Conservation (phyloP, 1,140 invertebrate species). For the Laupala kohalensis region DNA sequence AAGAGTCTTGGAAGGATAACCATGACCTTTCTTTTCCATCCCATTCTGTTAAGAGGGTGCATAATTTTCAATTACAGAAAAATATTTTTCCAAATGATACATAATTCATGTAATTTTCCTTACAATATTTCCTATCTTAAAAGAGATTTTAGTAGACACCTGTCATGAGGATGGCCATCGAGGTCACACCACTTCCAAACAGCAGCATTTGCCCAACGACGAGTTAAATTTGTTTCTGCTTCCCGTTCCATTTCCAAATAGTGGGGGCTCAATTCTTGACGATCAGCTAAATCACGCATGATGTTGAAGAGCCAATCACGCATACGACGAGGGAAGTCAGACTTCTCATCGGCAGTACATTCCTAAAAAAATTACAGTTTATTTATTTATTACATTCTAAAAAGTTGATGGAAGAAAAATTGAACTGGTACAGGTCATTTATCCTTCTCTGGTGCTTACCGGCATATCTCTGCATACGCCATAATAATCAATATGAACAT, state of each 20-base stretch:
- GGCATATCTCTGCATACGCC: constrained; percentile 67
- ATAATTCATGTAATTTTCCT: too few relatives aligned
- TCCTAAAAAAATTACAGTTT: constrained; percentile 34
- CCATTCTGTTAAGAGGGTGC: too few relatives aligned
- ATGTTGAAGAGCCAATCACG: constrained; percentile 94
- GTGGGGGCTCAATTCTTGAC: constrained; percentile 70
- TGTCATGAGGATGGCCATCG: constrained; percentile 75
- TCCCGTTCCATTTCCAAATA: constrained; percentile 77
- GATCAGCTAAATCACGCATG: constrained; percentile 84
- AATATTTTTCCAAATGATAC: too few relatives aligned
- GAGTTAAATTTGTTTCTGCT: constrained; percentile 69
- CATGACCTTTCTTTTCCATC: too few relatives aligned
- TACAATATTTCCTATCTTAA: too few relatives aligned
- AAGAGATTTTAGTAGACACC: too few relatives aligned
- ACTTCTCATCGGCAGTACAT: constrained; percentile 71
- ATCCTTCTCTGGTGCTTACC: constrained; percentile 36
- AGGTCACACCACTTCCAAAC: constrained; percentile 96
- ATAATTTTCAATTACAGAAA: too few relatives aligned
- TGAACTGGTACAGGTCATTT: too few relatives aligned
- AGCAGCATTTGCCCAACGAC: constrained; percentile 79
- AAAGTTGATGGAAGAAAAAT: too few relatives aligned
- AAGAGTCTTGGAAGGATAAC: too few relatives aligned
- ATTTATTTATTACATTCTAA: too few relatives aligned
- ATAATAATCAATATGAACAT: constrained; percentile 89
- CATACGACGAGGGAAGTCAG: constrained; percentile 86